Evolutionary conservation across 2,888 invertebrate genomes (phyloP).

Genomic region (Agrenia bidenticulata): DNA sequence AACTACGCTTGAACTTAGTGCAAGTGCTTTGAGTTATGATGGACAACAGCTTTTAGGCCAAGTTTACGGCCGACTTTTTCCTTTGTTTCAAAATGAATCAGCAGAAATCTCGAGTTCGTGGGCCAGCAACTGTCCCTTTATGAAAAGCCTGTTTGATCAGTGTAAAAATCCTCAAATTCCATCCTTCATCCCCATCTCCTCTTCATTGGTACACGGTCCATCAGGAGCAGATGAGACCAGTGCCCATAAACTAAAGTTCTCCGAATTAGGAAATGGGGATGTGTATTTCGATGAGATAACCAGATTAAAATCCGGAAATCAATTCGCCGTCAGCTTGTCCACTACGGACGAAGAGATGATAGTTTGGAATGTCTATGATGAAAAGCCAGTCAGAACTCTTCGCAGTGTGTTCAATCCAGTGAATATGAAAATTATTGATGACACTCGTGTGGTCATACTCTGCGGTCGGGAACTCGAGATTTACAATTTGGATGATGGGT

Average conservation of each 20-base stretch:
- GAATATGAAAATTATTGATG: constrained; percentile 73
- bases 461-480: constrained; percentile 78
- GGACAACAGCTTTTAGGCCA: constrained; percentile 80
- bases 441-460: constrained; percentile 70
- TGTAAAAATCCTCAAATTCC: constrained; percentile 49
- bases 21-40: constrained; percentile 74
- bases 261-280: constrained; percentile 30
- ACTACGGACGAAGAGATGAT: constrained; percentile 74
- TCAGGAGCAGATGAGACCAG: constrained; percentile 21
- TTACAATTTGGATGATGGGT: constrained; percentile 75
- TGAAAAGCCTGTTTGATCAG: constrained; percentile 46
- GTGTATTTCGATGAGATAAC: constrained; percentile 64
- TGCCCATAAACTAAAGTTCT: constrained; percentile 23
- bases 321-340: constrained; percentile 73
- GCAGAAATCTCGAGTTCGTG: constrained; percentile 40
- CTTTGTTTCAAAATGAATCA: constrained; percentile 54
- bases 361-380: constrained; percentile 75
- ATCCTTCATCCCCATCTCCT: constrained; percentile 49
- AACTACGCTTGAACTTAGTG: constrained; percentile 70
- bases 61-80: constrained; percentile 59
- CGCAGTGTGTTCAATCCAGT: constrained; percentile 72
- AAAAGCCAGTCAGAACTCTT: constrained; percentile 66
- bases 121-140: constrained; percentile 49
- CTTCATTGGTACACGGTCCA: constrained; percentile 38
- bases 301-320: constrained; percentile 66